A percentile compares a stretch with the other conserved stretches of the same genome.
phyloP scores from a whole-genome alignment of 2,888 invertebrate genomes.

The Rhyacophila evoluta region DNA sequence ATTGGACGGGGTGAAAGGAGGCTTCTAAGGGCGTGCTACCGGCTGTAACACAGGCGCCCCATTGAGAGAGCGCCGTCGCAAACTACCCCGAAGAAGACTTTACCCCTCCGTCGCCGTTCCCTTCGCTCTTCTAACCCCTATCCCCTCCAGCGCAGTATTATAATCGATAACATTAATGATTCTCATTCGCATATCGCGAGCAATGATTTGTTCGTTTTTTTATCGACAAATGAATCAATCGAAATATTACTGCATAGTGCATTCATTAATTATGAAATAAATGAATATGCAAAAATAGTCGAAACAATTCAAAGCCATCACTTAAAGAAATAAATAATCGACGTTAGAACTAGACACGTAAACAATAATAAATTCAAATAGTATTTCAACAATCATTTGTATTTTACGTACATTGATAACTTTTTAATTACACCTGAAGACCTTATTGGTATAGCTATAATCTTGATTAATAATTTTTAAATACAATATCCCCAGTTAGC shows the following conservation, averaged over 20 bases:
- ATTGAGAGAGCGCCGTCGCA: conserved; percentile 40
- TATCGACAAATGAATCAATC: not conserved
- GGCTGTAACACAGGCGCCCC: conserved; percentile 30
- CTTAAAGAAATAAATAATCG: too few relatives aligned
- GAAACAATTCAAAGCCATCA: too few relatives aligned
- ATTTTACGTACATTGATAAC: too few relatives aligned
- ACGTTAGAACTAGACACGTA: too few relatives aligned
- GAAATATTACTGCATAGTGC: not conserved
- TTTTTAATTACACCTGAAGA: too few relatives aligned
- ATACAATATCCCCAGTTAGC: too few relatives aligned
- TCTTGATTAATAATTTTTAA: too few relatives aligned
- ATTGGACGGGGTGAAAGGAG: conserved; percentile 13
- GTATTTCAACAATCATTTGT: too few relatives aligned
- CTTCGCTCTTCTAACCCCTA: not conserved
- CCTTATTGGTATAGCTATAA: too few relatives aligned
- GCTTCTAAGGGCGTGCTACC: conserved; percentile 25
- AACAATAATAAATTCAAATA: too few relatives aligned
- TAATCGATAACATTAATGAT: conserved; percentile 43
- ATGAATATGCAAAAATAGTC: too few relatives aligned
- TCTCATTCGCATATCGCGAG: conserved; percentile 35
- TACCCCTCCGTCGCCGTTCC: conserved; percentile 30
- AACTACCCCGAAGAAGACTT: conserved; percentile 30
- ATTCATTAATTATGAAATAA: too few relatives aligned
- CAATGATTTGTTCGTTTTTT: conserved; percentile 1
- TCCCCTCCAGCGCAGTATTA: conserved; percentile 23